Percentiles rank a stretch among this genome's conserved stretches.
These are phyloP conservation scores for Dicroscelio sp. DNA, from an alignment of 2,888 invertebrate species.

Conservation along the genomic window DNA sequence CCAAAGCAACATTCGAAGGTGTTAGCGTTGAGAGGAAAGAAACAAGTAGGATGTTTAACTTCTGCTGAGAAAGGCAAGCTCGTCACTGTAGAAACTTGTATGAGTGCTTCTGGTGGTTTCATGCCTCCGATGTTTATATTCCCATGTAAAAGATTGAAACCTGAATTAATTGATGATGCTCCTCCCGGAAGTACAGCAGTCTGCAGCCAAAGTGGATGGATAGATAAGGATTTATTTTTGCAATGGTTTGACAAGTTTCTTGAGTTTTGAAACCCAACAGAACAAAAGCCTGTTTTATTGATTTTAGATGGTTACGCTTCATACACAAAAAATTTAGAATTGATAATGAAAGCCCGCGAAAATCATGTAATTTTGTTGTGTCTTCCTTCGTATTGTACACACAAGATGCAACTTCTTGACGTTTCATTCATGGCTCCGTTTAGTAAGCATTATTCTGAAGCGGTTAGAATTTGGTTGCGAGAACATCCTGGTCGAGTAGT, in stretches of 20 bases:
- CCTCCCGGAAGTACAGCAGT: conserved; percentile 39
- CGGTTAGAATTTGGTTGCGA: conserved; percentile 83
- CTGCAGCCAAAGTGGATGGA: conserved; percentile 38
- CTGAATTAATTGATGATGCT: conserved; percentile 30
- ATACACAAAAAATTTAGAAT: conserved; percentile 88
- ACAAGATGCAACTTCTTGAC: conserved; percentile 86
- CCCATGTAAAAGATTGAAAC: conserved; percentile 78
- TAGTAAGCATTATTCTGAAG: conserved; percentile 83
- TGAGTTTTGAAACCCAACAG: background rate
- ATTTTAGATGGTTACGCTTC: conserved; percentile 89
- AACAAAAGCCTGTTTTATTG: conserved; percentile 85
- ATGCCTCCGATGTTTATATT: conserved; percentile 86
- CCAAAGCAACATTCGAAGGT: conserved; percentile 85
- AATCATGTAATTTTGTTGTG: conserved; percentile 88
- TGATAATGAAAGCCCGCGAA: conserved; percentile 85
- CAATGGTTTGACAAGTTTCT: conserved; percentile 7
- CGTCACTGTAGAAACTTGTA: conserved; percentile 86
- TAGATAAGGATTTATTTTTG: conserved; percentile 32
- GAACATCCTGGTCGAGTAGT: conserved; percentile 83
- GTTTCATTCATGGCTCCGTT: conserved; percentile 85
- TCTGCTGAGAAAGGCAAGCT: conserved; percentile 87
- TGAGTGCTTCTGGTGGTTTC: conserved; percentile 83
- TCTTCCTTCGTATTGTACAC: conserved; percentile 88
- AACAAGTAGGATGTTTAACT: conserved; percentile 86
- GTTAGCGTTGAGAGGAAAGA: conserved; percentile 85